These are phyloP conservation scores for Cryptotis parvus DNA, from an alignment of 2,113 vertebrate genomes.

Conservation along the genomic window DNA sequence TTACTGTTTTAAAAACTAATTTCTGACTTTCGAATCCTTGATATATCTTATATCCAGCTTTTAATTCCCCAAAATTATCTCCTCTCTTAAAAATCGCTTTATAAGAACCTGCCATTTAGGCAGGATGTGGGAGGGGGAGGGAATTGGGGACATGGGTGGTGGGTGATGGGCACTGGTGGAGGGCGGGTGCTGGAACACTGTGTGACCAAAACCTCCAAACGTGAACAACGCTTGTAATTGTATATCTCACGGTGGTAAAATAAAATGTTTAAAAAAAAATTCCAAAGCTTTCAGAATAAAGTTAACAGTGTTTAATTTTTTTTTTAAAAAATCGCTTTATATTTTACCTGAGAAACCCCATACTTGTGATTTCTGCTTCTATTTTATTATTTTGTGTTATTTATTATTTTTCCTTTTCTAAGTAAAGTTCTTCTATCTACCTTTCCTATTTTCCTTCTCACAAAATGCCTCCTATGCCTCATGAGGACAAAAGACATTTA, in stretches of 20 bases:
- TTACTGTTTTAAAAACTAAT: conserved; percentile 8
- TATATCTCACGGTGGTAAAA: too few relatives aligned
- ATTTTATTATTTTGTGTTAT: not conserved
- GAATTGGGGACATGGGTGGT: too few relatives aligned
- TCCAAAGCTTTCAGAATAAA: too few relatives aligned
- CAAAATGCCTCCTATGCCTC: not conserved
- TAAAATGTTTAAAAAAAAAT: too few relatives aligned
- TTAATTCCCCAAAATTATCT: not conserved
- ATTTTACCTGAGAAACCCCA: conserved; percentile 2
- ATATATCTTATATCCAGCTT: not conserved
- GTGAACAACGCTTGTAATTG: too few relatives aligned
- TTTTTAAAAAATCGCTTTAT: conserved; percentile 22
- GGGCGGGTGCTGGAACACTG: too few relatives aligned
- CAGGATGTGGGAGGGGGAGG: too few relatives aligned
- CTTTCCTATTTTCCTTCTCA: not conserved
- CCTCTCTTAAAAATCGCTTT: not conserved
- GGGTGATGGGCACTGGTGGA: too few relatives aligned
- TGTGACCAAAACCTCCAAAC: too few relatives aligned
- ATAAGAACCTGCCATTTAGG: too few relatives aligned
- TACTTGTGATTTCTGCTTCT: not conserved
- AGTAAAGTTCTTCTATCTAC: not conserved
- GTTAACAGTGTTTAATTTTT: too few relatives aligned
- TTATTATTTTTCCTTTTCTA: not conserved
- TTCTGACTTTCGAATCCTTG: not conserved
- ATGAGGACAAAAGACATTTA: not conserved